Evolutionary conservation across 2,113 vertebrate genomes (phyloP).

Genomic region (Halichoeres trimaculatus): DNA sequence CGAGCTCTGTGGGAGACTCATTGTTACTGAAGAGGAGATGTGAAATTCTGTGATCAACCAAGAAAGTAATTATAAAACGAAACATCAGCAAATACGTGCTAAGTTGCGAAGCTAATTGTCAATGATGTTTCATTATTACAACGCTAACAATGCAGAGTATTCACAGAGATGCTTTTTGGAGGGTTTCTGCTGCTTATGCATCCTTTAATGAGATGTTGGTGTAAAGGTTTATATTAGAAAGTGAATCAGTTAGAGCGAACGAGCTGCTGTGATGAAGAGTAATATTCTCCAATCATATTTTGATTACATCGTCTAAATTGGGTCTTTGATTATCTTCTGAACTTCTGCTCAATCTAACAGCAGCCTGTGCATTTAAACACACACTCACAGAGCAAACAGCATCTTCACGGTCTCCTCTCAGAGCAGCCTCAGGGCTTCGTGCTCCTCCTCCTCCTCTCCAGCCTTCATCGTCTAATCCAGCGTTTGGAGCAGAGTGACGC

Average conservation of each 20-base stretch:
- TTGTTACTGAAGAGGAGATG: constrained; percentile 43
- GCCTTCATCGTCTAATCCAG: constrained; percentile 60
- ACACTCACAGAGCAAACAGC: constrained; percentile 23
- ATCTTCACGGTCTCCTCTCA: background rate
- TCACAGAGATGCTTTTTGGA: background rate
- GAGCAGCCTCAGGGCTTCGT: constrained; percentile 32
- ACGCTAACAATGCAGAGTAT: background rate
- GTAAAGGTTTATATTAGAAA: no score
- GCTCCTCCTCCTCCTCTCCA: background rate
- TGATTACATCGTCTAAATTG: no score
- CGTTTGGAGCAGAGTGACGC: constrained; percentile 39
- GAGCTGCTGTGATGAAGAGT: no score
- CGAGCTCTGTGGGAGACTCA: constrained; percentile 43
- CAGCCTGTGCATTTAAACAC: constrained; percentile 13
- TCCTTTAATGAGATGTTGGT: background rate
- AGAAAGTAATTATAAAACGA: constrained; percentile 43
- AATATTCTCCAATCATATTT: no score
- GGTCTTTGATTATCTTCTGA: background rate
- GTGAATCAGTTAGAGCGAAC: no score
- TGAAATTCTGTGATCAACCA: constrained; percentile 51
- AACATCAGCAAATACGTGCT: constrained; percentile 24
- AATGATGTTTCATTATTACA: constrained; percentile 2
- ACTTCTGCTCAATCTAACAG: background rate
- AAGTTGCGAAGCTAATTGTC: constrained; percentile 26
- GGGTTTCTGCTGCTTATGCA: background rate